These are phyloP conservation scores for Drosophila nr. perissopoda DNA, from an alignment of 2,888 invertebrate genomes.

Conservation along the genomic window DNA sequence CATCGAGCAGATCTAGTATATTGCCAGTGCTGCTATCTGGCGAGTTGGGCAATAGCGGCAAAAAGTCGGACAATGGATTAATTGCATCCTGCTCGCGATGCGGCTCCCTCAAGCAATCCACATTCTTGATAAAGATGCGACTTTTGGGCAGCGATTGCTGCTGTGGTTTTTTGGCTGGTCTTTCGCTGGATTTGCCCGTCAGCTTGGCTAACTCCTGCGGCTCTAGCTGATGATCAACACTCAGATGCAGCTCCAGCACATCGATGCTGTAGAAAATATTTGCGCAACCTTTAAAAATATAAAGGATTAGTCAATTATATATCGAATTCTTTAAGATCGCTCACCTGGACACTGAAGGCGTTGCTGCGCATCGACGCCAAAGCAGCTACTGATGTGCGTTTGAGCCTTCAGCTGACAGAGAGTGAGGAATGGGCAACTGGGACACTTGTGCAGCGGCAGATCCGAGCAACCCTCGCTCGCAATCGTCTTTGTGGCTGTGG, in stretches of 20 bases:
- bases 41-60: constrained; percentile 46
- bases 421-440: constrained; percentile 80
- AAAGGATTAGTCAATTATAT: not conserved
- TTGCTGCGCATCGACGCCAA: constrained; percentile 65
- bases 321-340: not conserved
- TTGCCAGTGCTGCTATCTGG: constrained; percentile 40
- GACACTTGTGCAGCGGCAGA: constrained; percentile 70
- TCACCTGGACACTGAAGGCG: constrained; percentile 88
- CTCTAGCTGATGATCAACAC: constrained; percentile 89
- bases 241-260: constrained; percentile 88
- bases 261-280: constrained; percentile 88
- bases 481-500: constrained; percentile 45
- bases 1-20: constrained; percentile 56
- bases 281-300: constrained; percentile 85
- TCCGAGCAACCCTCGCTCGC: constrained; percentile 27
- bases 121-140: constrained; percentile 84
- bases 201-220: constrained; percentile 50
- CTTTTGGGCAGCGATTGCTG: constrained; percentile 62
- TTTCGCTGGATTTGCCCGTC: constrained; percentile 24
- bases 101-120: constrained; percentile 83
- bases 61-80: constrained; percentile 46
- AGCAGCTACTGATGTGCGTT: constrained; percentile 55
- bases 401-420: constrained; percentile 65
- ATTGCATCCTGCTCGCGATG: constrained; percentile 50
- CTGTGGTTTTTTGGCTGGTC: constrained; percentile 14